Evolutionary conservation across 2,888 invertebrate genomes (phyloP), one percentile per base, ranked within the genome.

Genomic region (Phlogophora meticulosa): DNA sequence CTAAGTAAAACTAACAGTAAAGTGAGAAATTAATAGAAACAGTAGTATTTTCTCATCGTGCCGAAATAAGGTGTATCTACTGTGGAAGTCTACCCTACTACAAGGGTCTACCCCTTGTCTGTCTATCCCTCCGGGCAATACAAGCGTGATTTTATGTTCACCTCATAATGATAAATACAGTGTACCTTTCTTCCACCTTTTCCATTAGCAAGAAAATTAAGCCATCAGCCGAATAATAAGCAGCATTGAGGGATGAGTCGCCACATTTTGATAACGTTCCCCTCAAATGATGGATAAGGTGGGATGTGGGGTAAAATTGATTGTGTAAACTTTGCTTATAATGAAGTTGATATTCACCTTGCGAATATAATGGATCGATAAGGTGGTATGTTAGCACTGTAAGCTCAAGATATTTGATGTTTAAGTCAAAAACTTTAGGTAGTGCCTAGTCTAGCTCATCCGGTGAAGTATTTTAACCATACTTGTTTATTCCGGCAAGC

Each of bases 211-310:
- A 58, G 58, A 68, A 76, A 63, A 75, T 75, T 24, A 76, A 79
- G 60, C 53, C 15, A 58, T 53, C 80, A 42, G n/a, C 38, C 46
- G 52, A 40, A 76, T 60, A 79, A 68, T 65, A 72, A 65, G 40
- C 59, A 42, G 60, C 40, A 34, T 78, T 81, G 81, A 81, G 52
- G 65, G 83, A 81, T 81, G 83, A 78, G 58, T 71, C 53, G 13
- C 46, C 28, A 45, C 42, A 53, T 67, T 67, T 62, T 46, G 57
- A 68, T 72, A 66, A 59, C 22, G 75, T 71, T 77, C 51, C 51
- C 49, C 61, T 56, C 46, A 56, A 66, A 60, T 78, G 81, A 81
- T 81, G 81, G 81, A 78, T 83, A 61, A 53, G 69, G 70, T 70
- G 63, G 28, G 49, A 66, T 61, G 61, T 53, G 51, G 59, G 56